Evolutionary conservation across 2,797 vertebrate species (phyloP).

Genomic region (Parambassis ranga): DNA sequence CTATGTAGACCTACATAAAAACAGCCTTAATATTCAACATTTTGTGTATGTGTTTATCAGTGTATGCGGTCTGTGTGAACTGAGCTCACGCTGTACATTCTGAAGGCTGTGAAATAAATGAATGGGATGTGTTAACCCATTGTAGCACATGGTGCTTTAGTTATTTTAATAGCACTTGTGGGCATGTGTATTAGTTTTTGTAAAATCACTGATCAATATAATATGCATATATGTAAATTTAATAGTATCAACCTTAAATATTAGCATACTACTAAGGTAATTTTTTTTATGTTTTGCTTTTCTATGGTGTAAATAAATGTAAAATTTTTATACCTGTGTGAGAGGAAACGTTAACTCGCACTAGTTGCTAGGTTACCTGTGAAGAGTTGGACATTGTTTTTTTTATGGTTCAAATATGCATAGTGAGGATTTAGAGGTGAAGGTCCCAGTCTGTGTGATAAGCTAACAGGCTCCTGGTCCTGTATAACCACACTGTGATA

Average conservation of each 20-base stretch:
- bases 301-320: slow-evolving; percentile 27
- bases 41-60: too few relatives aligned
- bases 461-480: background rate
- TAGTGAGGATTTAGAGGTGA: background rate
- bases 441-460: background rate
- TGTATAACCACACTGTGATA: background rate
- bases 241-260: background rate
- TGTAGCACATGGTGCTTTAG: too few relatives aligned
- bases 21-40: background rate
- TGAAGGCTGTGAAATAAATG: too few relatives aligned
- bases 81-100: too few relatives aligned
- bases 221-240: too few relatives aligned
- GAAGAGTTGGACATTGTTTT: background rate
- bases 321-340: background rate
- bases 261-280: background rate
- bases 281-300: background rate
- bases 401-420: background rate
- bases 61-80: too few relatives aligned
- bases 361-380: background rate
- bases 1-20: too few relatives aligned
- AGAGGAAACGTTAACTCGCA: background rate
- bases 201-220: too few relatives aligned
- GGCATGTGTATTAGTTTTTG: too few relatives aligned
- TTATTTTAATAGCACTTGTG: too few relatives aligned
- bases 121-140: too few relatives aligned